A percentile compares a stretch with the other conserved stretches of the same genome.
Evolutionary conservation across 1,140 invertebrate species (phyloP).

Genomic region (Scaptomyza montana): DNA sequence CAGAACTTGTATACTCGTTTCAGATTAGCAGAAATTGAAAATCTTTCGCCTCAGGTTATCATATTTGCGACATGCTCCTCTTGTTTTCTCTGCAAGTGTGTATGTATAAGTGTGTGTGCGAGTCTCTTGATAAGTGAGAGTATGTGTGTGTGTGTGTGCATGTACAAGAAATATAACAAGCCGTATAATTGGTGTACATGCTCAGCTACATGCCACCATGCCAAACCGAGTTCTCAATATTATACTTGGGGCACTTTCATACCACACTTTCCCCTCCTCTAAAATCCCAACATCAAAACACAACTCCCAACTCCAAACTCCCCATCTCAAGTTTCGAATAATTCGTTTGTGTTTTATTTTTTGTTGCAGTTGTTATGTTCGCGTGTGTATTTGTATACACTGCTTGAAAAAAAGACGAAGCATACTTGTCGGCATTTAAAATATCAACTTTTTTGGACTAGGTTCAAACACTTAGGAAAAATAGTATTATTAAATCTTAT

Average conservation of each 20-base stretch:
- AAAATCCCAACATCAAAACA: too few relatives aligned
- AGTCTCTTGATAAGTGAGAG: too few relatives aligned
- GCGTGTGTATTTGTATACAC: not conserved
- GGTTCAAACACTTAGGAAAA: too few relatives aligned
- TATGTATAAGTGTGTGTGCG: not conserved
- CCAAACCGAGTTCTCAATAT: conserved; percentile 7
- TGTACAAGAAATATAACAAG: conserved; percentile 74
- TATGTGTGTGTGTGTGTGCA: conserved; percentile 4
- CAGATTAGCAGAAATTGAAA: conserved; percentile 81
- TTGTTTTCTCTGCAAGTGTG: conserved; percentile 11
- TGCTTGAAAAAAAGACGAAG: not conserved
- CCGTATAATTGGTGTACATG: conserved; percentile 79
- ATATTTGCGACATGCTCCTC: conserved; percentile 57
- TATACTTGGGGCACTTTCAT: conserved; percentile 17
- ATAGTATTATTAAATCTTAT: too few relatives aligned
- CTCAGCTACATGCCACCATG: conserved; percentile 37
- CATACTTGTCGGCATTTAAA: too few relatives aligned
- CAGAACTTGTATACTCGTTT: conserved; percentile 72
- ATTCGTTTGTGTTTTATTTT: conserved; percentile 34
- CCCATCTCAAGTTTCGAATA: conserved; percentile 26
- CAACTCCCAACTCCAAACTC: not conserved
- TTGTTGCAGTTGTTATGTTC: conserved; percentile 12
- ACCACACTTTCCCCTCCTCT: not conserved
- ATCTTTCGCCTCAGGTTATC: conserved; percentile 56
- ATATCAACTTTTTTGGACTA: too few relatives aligned